A percentile compares a stretch with the other conserved stretches of the same genome.
These are phyloP conservation scores for Podarcis cretensis DNA, from an alignment of 2,113 vertebrate species.

Conservation along the genomic window DNA sequence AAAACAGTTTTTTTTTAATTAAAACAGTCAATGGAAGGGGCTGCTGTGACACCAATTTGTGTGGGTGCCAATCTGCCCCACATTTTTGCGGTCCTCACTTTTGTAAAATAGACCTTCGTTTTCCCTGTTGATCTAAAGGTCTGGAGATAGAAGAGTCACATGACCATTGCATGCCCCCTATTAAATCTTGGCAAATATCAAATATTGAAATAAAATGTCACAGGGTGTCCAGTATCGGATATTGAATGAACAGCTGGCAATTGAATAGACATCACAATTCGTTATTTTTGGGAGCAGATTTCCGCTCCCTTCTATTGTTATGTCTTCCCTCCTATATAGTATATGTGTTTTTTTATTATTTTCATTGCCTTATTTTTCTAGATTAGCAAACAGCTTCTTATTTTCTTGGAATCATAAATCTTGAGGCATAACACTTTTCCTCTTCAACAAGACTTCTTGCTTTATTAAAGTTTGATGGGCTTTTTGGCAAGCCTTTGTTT, in stretches of 20 bases:
- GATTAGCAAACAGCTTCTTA: slow-evolving; percentile 36
- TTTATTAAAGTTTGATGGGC: slow-evolving; percentile 46
- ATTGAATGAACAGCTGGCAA: background rate
- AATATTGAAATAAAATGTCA: background rate
- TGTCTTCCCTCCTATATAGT: slow-evolving; percentile 38
- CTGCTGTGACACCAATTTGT: no score
- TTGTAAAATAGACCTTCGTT: background rate
- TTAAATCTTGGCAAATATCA: background rate
- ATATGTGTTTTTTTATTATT: slow-evolving; percentile 43
- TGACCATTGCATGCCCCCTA: background rate
- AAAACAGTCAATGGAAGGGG: background rate
- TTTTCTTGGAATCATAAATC: slow-evolving; percentile 44
- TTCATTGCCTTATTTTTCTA: slow-evolving; percentile 41
- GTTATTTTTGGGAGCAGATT: background rate
- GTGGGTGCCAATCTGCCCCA: background rate
- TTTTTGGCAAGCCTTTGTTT: slow-evolving; percentile 57
- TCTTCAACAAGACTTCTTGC: slow-evolving; percentile 51
- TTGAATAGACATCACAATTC: background rate
- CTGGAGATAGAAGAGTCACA: background rate
- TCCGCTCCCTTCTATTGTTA: slow-evolving; percentile 29
- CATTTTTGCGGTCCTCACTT: background rate
- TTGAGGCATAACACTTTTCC: slow-evolving; percentile 38
- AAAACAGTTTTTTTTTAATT: background rate
- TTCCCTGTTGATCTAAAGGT: background rate
- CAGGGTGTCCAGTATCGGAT: background rate